These are phyloP conservation scores for Bombus haemorrhoidalis DNA, from an alignment of 1,140 invertebrate species.

Conservation along the genomic window DNA sequence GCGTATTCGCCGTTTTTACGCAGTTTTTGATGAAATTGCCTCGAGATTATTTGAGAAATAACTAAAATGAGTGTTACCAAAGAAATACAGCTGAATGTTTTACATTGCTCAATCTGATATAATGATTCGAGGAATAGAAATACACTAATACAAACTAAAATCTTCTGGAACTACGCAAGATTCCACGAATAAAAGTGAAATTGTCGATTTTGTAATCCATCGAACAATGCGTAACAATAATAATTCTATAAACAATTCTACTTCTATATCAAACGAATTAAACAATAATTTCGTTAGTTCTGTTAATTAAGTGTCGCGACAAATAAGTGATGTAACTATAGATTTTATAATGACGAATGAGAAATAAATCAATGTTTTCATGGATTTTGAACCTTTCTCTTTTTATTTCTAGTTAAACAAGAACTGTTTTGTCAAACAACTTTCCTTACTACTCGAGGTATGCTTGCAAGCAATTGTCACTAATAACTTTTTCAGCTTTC, in stretches of 20 bases:
- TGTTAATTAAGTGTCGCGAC: not conserved
- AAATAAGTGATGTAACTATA: not conserved
- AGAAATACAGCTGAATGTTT: not conserved
- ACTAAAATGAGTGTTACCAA: not conserved
- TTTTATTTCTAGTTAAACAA: not conserved
- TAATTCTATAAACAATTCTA: not conserved
- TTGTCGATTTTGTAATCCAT: not conserved
- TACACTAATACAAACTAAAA: not conserved
- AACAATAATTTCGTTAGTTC: not conserved
- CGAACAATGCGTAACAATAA: not conserved
- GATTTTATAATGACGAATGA: not conserved
- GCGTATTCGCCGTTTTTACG: not conserved
- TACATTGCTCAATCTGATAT: not conserved
- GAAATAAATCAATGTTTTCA: slow-evolving; percentile 13
- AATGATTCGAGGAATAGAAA: not conserved
- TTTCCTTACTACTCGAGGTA: no score
- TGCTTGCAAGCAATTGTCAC: not conserved
- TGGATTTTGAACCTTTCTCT: slow-evolving; percentile 40
- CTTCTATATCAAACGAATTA: not conserved
- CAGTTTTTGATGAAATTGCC: not conserved
- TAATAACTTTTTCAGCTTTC: not conserved
- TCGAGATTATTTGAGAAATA: not conserved
- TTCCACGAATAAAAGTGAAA: not conserved
- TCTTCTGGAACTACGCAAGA: not conserved
- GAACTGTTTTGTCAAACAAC: not conserved